Percentiles rank a stretch among this genome's conserved stretches.
phyloP scores from a whole-genome alignment of 2,888 invertebrate species.

The Heteromyza rotundicornis region DNA sequence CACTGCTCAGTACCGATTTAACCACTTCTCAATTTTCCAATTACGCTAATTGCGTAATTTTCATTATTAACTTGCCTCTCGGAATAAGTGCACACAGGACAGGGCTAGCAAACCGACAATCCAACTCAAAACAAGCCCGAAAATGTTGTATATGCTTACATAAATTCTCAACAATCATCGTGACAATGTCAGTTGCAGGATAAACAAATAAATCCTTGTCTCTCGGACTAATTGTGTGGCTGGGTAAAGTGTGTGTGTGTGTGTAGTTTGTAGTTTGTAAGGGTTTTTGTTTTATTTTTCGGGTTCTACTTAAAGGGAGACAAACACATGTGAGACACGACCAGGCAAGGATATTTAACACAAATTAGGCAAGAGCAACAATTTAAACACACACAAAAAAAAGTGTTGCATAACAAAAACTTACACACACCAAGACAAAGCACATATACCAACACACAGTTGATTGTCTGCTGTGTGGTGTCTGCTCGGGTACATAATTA shows the following conservation, averaged over 20 bases:
- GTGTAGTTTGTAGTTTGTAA: not conserved
- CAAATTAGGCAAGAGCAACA: slow-evolving; percentile 9
- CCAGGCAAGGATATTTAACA: not conserved
- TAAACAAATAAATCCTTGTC: slow-evolving; percentile 41
- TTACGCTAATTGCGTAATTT: slow-evolving; percentile 46
- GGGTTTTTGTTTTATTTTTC: not conserved
- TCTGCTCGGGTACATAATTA: slow-evolving; percentile 43
- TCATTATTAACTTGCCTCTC: slow-evolving; percentile 35
- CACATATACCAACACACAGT: slow-evolving; percentile 31
- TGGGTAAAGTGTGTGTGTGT: not conserved
- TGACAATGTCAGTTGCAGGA: slow-evolving; percentile 49
- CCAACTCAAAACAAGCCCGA: slow-evolving; percentile 12
- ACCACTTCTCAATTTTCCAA: slow-evolving; percentile 37
- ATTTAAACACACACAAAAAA: too few species aligned
- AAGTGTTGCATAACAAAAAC: slow-evolving; percentile 33
- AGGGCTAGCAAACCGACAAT: slow-evolving; percentile 18
- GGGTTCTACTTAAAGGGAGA: not conserved
- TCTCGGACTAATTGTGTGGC: not conserved
- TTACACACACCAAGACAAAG: not conserved
- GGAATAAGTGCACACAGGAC: slow-evolving; percentile 35
- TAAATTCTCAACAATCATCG: slow-evolving; percentile 41
- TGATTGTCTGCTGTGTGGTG: slow-evolving; percentile 13
- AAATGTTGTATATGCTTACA: slow-evolving; percentile 35
- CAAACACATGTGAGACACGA: not conserved
- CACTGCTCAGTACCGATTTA: too few species aligned